Conservation (phyloP, 30 jellyfish, hydroid and myxozoan genomes). For the Catostylus mosaicus region DNA sequence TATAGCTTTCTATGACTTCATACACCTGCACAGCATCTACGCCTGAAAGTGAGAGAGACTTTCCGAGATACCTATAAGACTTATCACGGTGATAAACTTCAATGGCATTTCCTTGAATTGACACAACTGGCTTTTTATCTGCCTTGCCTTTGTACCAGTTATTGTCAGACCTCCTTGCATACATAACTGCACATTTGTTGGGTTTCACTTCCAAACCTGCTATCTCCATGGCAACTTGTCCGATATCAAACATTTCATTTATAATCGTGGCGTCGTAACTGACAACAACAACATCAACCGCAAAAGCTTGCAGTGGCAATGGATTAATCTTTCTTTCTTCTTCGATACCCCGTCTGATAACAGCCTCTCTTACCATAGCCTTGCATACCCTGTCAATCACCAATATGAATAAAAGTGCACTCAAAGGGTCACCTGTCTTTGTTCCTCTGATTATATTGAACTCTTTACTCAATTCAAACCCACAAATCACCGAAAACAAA, state of each 20-base stretch:
- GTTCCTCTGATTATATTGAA: constrained; percentile 36
- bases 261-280: not conserved
- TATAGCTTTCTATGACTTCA: not conserved
- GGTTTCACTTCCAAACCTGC: constrained; percentile 13
- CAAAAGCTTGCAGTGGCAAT: constrained; percentile 22
- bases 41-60: constrained; percentile 18
- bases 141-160: constrained; percentile 5
- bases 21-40: not conserved
- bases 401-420: constrained; percentile 24
- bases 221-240: not conserved
- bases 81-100: constrained; percentile 19
- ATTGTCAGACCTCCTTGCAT: constrained; percentile 3
- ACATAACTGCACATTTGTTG: constrained; percentile 8
- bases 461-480: constrained; percentile 43
- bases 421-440: constrained; percentile 35
- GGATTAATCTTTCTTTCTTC: constrained; percentile 12
- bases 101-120: constrained; percentile 24
- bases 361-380: constrained; percentile 34
- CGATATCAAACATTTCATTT: constrained; percentile 1
- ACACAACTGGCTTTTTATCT: not conserved
- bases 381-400: constrained; percentile 36
- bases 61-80: constrained; percentile 15
- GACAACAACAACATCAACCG: constrained; percentile 26
- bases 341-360: constrained; percentile 16
- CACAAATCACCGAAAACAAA: constrained; percentile 34